These are phyloP conservation scores for Edolisoma coerulescens DNA, from an alignment of 2,113 vertebrate genomes.

Conservation along the genomic window DNA sequence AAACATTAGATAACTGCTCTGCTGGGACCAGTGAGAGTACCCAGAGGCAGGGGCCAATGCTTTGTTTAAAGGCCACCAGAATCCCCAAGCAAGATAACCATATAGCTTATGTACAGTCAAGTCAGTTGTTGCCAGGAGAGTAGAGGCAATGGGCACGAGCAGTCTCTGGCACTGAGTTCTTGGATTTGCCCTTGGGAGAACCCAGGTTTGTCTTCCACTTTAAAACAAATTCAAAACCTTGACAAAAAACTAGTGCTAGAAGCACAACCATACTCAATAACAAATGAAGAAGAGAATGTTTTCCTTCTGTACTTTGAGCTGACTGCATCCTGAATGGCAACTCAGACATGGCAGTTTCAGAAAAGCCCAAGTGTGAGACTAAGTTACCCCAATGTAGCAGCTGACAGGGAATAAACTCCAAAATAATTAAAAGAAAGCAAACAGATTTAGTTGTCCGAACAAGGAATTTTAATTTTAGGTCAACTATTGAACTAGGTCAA, in stretches of 20 bases:
- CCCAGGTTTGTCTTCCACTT: background rate
- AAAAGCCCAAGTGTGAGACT: slow-evolving; percentile 8
- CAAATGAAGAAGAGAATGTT: background rate
- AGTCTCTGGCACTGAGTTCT: background rate
- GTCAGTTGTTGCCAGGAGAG: background rate
- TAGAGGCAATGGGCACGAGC: background rate
- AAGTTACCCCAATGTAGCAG: slow-evolving; percentile 17
- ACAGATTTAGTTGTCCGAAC: slow-evolving; percentile 67
- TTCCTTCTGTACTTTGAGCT: background rate
- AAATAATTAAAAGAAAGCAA: slow-evolving; percentile 69
- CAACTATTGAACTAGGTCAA: slow-evolving; percentile 70
- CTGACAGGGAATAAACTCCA: slow-evolving; percentile 56
- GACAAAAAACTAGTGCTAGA: background rate
- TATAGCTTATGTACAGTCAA: background rate
- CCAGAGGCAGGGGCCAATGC: background rate
- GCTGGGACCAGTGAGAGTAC: background rate
- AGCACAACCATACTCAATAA: background rate
- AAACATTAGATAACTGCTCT: background rate
- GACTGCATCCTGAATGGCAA: background rate
- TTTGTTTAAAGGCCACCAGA: background rate
- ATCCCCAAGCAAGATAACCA: background rate
- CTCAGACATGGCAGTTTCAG: background rate
- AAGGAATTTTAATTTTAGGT: slow-evolving; percentile 71
- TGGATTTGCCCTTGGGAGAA: background rate
- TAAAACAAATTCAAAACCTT: background rate